Percentiles rank a stretch among this genome's conserved stretches.
phyloP scores from a whole-genome alignment of 2,888 invertebrate genomes.

The Aphidoletes aphidimyza region DNA sequence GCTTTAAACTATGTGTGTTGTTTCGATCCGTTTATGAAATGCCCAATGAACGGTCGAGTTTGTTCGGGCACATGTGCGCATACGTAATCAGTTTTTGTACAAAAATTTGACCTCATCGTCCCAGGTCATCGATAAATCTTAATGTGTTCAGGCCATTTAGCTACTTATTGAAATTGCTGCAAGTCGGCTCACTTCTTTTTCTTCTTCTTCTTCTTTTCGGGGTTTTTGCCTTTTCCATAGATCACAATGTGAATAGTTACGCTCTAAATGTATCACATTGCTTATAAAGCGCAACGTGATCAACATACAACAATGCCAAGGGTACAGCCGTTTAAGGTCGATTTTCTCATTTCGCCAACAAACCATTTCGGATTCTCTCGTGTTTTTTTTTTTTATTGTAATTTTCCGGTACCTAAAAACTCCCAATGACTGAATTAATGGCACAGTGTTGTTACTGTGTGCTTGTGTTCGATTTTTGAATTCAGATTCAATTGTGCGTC shows the following conservation, averaged over 20 bases:
- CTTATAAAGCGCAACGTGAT: neutral
- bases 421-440: neutral
- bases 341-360: slow-evolving; percentile 24
- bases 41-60: neutral
- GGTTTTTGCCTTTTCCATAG: neutral
- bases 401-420: neutral
- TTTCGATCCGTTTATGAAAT: neutral
- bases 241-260: neutral
- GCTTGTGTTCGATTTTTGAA: slow-evolving; percentile 7
- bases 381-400: neutral
- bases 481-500: slow-evolving; percentile 40
- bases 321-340: neutral
- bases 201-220: too few species aligned
- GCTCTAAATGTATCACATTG: slow-evolving; percentile 1
- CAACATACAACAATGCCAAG: neutral
- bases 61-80: slow-evolving; percentile 16
- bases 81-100: neutral
- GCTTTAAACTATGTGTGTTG: neutral
- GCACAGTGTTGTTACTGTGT: neutral
- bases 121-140: slow-evolving; percentile 53
- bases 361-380: neutral
- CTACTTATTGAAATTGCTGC: slow-evolving; percentile 43
- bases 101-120: slow-evolving; percentile 40
- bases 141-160: slow-evolving; percentile 37
- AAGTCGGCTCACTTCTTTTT: neutral